Evolutionary conservation across 2,797 vertebrate genomes (phyloP), one percentile per base, ranked within the genome.

Genomic region (Micromesistius poutassou): DNA sequence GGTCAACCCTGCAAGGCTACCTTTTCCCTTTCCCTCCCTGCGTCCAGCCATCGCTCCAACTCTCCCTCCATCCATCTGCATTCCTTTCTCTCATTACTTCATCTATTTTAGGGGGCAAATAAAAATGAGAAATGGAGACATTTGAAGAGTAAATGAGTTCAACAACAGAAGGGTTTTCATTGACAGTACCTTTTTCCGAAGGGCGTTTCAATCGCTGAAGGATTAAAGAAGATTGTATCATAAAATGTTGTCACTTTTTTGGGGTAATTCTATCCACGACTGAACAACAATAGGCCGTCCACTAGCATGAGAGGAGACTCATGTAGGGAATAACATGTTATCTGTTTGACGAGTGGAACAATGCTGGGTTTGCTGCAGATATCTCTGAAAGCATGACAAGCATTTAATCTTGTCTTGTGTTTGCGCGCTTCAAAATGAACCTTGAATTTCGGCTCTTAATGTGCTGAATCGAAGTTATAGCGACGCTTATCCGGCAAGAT

Each of bases 1-100:
- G 83, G 80, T 84, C 80, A 80, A 0, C 71, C 2, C 71, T 76
- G 35, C 30, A 70, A 70, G 77, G 13, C 78, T 50, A 25, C 74
- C 71, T 33, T 35, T 42, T 36, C 79, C 42, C 78, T 35, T 22
- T 13, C 55, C n/a, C 30, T n/a, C n/a, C 25, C 28, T 19, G 77
- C 31, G 22, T 30, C 73, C 73, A 50, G 19, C 14, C 8, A 33
- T 72, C 31, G 3, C 1, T 33, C 71, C 31, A 1, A 22, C 31
- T 12, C 30, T 72, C 14, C 72, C 12, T 73, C 31, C 31, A 46
- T 71, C 68, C 28, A 30, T 28, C 9, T 22, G 28, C 1, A 14
- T 1, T 2, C 12, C 4, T 55, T 3, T 55, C 1, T 46, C 42
- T 46, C 42, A 38, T 38, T 38, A 38, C 9, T 38, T 10, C 36